Conservation (phyloP, 2,888 invertebrate species). For the Philereme vetulata region DNA sequence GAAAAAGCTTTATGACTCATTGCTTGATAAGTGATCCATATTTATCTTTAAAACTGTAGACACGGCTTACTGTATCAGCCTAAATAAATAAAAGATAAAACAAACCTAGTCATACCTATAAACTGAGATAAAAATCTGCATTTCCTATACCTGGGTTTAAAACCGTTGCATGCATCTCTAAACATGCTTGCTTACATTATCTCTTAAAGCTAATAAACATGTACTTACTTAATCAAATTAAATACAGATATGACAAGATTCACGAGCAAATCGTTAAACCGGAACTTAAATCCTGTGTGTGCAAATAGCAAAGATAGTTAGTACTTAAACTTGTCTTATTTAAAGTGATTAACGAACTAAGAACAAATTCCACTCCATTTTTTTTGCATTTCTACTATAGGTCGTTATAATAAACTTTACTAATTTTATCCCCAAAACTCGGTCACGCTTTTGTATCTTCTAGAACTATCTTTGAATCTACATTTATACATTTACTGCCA, state of each 20-base stretch:
- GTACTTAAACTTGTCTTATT: too few species aligned
- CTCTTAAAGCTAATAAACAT: slow-evolving; percentile 2
- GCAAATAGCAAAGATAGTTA: too few species aligned
- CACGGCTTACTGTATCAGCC: slow-evolving; percentile 41
- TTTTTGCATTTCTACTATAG: too few species aligned
- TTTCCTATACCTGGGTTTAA: slow-evolving; percentile 34
- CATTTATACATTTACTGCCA: slow-evolving; percentile 1
- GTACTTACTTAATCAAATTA: too few species aligned
- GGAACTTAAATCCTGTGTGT: too few species aligned
- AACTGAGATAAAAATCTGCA: slow-evolving; percentile 32
- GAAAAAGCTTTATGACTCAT: slow-evolving; percentile 21
- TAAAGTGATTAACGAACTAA: too few species aligned
- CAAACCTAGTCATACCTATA: neutral
- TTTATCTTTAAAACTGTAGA: slow-evolving; percentile 44
- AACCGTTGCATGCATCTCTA: neutral
- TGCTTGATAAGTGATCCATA: slow-evolving; percentile 24
- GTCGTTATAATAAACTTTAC: too few species aligned
- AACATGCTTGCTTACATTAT: slow-evolving; percentile 7
- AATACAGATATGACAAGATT: too few species aligned
- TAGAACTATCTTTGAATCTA: too few species aligned
- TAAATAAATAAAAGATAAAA: slow-evolving; percentile 52
- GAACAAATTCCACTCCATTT: too few species aligned
- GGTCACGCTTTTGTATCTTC: neutral
- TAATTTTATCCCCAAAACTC: neutral
- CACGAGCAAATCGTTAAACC: too few species aligned